A percentile compares a stretch with the other conserved stretches of the same genome.
Evolutionary conservation across 1,140 invertebrate genomes (phyloP).

Genomic region (Akabosia matsudoensis): DNA sequence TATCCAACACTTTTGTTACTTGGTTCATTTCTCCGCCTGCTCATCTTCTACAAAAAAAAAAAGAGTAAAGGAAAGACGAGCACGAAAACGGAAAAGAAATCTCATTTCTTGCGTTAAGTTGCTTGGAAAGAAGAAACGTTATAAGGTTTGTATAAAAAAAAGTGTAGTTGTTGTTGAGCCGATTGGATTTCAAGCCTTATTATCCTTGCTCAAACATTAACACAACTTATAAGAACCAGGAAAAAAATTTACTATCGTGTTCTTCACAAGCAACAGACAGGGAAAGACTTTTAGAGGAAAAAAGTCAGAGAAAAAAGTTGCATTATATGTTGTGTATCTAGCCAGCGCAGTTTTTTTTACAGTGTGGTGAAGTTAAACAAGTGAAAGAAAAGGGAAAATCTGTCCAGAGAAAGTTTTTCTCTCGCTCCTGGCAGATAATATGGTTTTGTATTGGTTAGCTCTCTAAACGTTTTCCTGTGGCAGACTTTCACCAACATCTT

Average conservation of each 20-base stretch:
- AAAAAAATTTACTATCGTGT: too few species aligned
- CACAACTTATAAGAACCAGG: too few species aligned
- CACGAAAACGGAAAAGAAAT: constrained; percentile 23
- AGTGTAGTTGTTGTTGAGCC: constrained; percentile 17
- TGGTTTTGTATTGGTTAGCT: not conserved
- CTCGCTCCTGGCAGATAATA: constrained; percentile 21
- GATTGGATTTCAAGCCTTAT: constrained; percentile 38
- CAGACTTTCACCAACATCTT: not conserved
- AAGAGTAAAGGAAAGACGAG: constrained; percentile 1
- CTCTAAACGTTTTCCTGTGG: constrained; percentile 4
- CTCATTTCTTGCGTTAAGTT: constrained; percentile 23
- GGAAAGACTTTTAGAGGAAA: too few species aligned
- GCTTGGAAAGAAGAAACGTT: too few species aligned
- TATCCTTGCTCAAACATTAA: constrained; percentile 30
- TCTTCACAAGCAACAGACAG: not conserved
- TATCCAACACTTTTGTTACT: not conserved
- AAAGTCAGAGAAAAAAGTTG: not conserved
- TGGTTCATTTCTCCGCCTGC: constrained; percentile 7
- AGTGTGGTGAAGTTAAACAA: constrained; percentile 36
- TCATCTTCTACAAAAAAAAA: not conserved
- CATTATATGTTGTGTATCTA: not conserved
- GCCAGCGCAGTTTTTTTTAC: not conserved
- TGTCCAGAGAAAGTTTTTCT: constrained; percentile 36
- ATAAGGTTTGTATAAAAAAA: too few species aligned
- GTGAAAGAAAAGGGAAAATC: constrained; percentile 31